Conservation (phyloP, 2,888 invertebrate genomes). For the Apamea epomidion region DNA sequence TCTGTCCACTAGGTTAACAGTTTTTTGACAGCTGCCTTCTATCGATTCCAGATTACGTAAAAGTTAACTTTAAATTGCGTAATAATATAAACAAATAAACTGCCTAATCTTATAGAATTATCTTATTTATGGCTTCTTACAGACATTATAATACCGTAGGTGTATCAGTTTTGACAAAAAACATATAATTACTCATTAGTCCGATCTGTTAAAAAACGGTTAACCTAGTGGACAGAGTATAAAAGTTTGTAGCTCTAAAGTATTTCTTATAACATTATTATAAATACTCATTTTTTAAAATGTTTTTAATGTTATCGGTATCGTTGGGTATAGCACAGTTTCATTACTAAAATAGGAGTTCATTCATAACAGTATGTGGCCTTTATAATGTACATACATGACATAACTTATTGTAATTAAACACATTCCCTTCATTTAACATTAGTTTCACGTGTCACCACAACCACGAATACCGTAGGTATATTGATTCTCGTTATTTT, state of each 20-base stretch:
- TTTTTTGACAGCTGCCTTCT: too few relatives aligned
- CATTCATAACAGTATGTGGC: conserved; percentile 30
- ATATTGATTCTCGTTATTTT: conserved; percentile 61
- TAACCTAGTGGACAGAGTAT: too few relatives aligned
- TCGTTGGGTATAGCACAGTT: conserved; percentile 26
- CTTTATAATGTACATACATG: conserved; percentile 56
- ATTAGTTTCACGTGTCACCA: conserved; percentile 42
- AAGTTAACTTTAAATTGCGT: too few relatives aligned
- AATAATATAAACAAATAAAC: too few relatives aligned
- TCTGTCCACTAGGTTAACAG: too few relatives aligned
- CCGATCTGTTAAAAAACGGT: too few relatives aligned
- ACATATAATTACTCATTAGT: too few relatives aligned
- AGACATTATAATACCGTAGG: too few relatives aligned
- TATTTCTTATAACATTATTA: conserved; percentile 41
- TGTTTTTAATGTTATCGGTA: conserved; percentile 48
- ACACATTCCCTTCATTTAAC: conserved; percentile 64
- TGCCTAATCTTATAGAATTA: too few relatives aligned
- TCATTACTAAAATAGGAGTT: conserved; percentile 27
- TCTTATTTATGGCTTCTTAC: too few relatives aligned
- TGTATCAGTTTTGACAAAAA: too few relatives aligned
- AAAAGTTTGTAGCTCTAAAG: conserved; percentile 18
- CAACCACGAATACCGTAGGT: conserved; percentile 42
- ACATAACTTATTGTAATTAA: conserved; percentile 60
- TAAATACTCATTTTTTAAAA: conserved; percentile 63
- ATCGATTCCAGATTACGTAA: too few relatives aligned